Base-by-base conservation (phyloP, 1,140 invertebrate species). In the Colletes gigas region DNA sequence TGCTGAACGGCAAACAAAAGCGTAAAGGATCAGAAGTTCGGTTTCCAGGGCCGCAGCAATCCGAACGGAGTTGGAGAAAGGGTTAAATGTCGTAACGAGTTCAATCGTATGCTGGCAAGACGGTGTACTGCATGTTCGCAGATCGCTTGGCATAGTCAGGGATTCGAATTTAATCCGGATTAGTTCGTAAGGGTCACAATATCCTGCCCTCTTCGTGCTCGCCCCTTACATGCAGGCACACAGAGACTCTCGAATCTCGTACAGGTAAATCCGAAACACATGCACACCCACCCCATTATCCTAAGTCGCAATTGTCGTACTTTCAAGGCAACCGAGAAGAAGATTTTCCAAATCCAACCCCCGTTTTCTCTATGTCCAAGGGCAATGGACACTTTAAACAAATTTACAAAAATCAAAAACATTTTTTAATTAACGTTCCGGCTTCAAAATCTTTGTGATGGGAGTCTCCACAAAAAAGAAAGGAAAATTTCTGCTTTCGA, bases 81-180 rank as follows among this genome's bases (percentile, higher is more conserved):
- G 81, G 84, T 88, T 89, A 85, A 90, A 88, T 60, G 82, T 81
- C 87, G 70, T 80, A 88, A 90, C 85, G 83, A 89, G 88, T 85
- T 84, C 85, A 84, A 88, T 84, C 84, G 82, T 84, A 86, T 86
- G 84, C 66, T 81, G 82, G 50, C 79, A 86, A 91, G 87, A 89
- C 83, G 87, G 78, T 75, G 88, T 79, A 84, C 82, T 89, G 70
- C 77, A 80, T 85, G 88, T 88, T 89, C 90, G 87, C 90, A 87
- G 88, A 87, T 91, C 88, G 90, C 89, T 87, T 87, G 87, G 88
- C 86, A 88, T 88, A 88, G 88, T 84, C 88, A 86, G 90, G 87
- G 90, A 92, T 92, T 91, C 84, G 85, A 85, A 88, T 88, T 90
- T 92, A 93, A 92, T 93, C 92, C 92, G 92, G 92, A 93, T 93